Conservation (phyloP, 2,797 vertebrate genomes). For the Falco columbarius region DNA sequence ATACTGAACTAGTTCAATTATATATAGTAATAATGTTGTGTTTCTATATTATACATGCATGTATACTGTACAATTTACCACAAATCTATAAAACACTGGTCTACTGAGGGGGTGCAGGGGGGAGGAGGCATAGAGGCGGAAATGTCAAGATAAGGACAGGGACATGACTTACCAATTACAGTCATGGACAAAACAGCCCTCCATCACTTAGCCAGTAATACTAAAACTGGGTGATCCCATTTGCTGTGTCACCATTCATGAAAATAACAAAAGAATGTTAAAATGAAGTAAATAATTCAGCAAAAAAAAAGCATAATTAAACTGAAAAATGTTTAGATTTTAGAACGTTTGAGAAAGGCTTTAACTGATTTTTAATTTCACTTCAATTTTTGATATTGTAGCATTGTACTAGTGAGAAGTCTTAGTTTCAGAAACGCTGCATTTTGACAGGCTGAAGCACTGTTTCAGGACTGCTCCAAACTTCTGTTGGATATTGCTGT, state of each 20-base stretch:
- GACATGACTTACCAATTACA: neutral
- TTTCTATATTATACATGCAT: neutral
- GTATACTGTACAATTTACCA: neutral
- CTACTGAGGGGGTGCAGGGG: accelerated
- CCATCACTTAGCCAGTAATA: neutral
- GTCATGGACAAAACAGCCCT: neutral
- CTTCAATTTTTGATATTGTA: neutral
- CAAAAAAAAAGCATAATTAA: neutral
- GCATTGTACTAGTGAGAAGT: neutral
- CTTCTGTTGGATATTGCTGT: neutral
- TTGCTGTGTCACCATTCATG: neutral
- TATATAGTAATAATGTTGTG: neutral
- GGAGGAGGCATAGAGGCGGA: no score
- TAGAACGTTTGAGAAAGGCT: neutral
- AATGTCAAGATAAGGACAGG: neutral
- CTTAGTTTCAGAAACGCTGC: neutral
- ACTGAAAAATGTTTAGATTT: neutral
- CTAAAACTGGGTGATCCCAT: neutral
- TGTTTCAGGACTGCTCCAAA: neutral
- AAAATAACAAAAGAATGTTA: neutral
- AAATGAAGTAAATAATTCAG: neutral
- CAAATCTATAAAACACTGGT: neutral
- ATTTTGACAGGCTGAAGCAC: neutral
- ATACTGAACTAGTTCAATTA: neutral
- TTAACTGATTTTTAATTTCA: neutral